These are phyloP conservation scores for Drosophila watanabei DNA, from an alignment of 1,140 invertebrate genomes.

Conservation along the genomic window DNA sequence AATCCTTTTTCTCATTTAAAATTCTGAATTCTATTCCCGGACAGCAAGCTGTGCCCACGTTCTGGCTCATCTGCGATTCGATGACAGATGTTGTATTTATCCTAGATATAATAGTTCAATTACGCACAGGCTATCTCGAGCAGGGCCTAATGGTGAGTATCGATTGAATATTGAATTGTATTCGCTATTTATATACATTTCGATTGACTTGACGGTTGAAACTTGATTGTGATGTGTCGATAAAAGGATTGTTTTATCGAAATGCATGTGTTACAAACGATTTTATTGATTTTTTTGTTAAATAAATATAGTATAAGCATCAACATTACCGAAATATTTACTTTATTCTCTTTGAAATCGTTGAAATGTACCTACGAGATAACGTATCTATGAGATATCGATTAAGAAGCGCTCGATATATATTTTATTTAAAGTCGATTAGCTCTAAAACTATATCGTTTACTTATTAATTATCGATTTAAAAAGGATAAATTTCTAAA, in stretches of 20 bases:
- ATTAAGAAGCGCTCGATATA: no score
- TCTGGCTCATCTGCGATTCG: conserved; percentile 93
- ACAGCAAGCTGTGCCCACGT: conserved; percentile 88
- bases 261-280: background rate
- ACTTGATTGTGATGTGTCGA: background rate
- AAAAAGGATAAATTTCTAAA: no score
- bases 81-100: conserved; percentile 95
- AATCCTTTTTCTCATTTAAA: background rate
- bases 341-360: no score
- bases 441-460: no score
- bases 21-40: conserved; percentile 29
- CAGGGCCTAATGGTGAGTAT: conserved; percentile 96
- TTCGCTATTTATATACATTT: background rate
- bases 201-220: background rate
- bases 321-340: no score
- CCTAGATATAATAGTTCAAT: conserved; percentile 94
- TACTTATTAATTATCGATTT: no score
- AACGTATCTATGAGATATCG: background rate
- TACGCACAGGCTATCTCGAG: conserved; percentile 97
- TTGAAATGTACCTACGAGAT: no score
- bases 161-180: conserved; percentile 85
- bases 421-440: no score
- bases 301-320: background rate
- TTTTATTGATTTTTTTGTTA: background rate
- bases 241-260: no score